Conservation (phyloP, 2,888 invertebrate genomes). For the Cryptophagus acutangulus region DNA sequence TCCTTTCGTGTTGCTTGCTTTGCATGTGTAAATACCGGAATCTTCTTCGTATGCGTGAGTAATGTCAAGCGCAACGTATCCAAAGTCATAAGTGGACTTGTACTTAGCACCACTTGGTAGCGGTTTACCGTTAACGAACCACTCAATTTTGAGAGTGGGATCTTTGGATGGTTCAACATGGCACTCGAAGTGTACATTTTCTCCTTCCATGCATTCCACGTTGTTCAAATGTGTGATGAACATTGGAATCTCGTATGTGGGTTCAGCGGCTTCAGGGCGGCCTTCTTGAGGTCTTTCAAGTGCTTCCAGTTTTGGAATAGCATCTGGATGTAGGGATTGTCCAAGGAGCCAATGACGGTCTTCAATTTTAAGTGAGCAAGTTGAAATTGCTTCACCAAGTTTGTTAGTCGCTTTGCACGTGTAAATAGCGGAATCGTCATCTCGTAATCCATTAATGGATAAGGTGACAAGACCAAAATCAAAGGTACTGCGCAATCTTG, state of each 20-base stretch:
- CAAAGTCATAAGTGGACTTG: conserved; percentile 92
- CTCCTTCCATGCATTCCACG: conserved; percentile 81
- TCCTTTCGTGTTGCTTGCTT: conserved; percentile 83
- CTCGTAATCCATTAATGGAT: conserved; percentile 79
- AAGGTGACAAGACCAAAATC: conserved; percentile 95
- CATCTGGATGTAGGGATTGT: conserved; percentile 84
- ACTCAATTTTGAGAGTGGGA: conserved; percentile 86
- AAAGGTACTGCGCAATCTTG: conserved; percentile 87
- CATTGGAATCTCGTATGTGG: conserved; percentile 77
- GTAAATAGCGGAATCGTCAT: conserved; percentile 92
- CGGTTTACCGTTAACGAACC: conserved; percentile 91
- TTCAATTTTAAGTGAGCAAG: conserved; percentile 82
- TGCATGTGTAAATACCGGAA: conserved; percentile 86
- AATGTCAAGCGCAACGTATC: conserved; percentile 88
- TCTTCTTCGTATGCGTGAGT: conserved; percentile 85
- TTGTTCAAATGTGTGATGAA: conserved; percentile 90
- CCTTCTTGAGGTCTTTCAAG: conserved; percentile 73
- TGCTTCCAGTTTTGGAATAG: conserved; percentile 77
- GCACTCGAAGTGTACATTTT: conserved; percentile 85
- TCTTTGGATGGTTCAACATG: conserved; percentile 89
- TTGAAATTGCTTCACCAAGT: conserved; percentile 91
- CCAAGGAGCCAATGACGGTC: conserved; percentile 84
- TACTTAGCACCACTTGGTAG: conserved; percentile 84
- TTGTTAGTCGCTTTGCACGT: conserved; percentile 92
- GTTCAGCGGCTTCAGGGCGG: conserved; percentile 67